Evolutionary conservation across 2,113 vertebrate genomes (phyloP), one percentile per base, ranked within the genome.

Genomic region (Cyphomyrus discorhynchus): DNA sequence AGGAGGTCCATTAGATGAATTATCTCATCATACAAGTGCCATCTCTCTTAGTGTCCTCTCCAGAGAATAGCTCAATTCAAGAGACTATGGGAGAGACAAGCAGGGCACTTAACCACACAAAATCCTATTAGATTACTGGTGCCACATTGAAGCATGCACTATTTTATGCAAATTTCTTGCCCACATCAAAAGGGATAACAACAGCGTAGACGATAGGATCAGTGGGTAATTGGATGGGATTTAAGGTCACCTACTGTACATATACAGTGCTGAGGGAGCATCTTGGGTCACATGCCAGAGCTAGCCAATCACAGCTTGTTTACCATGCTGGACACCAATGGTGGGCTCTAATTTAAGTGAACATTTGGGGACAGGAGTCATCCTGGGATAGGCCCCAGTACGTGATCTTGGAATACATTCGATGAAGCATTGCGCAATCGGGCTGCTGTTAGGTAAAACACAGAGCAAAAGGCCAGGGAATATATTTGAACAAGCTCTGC

Each of bases 361-460:
- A 87, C 90, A 90, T 91, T 92, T 91, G 84, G 70, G 90, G 91
- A 90, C 88, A 86, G 87, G 88, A 91, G 91, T 93, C 91, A 89
- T 62, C 92, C 90, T 87, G 84, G 91, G 91, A 93, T 91, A 93
- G 93, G 89, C 92, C 88, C 90, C 91, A 91, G 83, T 92, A 90
- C 88, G 88, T 91, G 91, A 89, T 89, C 42, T 58, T 93, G 80
- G 93, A 94, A 86, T 92, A 91, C 92, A 90, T 89, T 89, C 50
- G 87, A 46, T 47, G n/a, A 74, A 88, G 27, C 7, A 49, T 45
- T 47, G 58, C 45, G 45, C 56, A 88, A 70, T 21, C 13, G 58
- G 1, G 39, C 62, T 27, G 58, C 9, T 88, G 87, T 42, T 87
- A 88, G 56, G 87, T 88, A 17, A 88, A 88, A 5, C 42, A 31